These are phyloP conservation scores for Agrotis exclamationis DNA, from an alignment of 2,888 invertebrate species.

Conservation along the genomic window DNA sequence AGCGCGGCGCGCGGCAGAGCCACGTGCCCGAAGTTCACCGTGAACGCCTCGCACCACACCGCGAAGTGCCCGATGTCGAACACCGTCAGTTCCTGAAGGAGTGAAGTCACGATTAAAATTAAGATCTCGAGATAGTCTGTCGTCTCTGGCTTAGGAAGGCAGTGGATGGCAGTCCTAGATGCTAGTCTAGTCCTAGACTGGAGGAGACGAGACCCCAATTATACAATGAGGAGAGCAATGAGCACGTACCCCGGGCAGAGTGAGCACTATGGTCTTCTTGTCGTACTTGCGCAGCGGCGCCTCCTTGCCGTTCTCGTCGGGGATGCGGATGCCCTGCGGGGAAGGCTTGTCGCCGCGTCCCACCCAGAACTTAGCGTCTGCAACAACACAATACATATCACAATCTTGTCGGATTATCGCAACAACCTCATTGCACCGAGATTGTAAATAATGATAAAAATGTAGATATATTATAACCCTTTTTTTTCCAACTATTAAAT, in stretches of 20 bases:
- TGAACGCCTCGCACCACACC: constrained; percentile 98
- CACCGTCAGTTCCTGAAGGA: constrained; percentile 96
- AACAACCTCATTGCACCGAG: no score
- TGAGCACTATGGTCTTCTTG: constrained; percentile 96
- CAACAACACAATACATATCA: constrained; percentile 47
- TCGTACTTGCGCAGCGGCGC: constrained; percentile 95
- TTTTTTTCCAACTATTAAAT: no score
- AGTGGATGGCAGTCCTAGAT: no score
- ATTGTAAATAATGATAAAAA: no score
- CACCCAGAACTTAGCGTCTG: constrained; percentile 98
- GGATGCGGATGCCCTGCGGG: constrained; percentile 95
- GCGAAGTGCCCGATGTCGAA: constrained; percentile 98
- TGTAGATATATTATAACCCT: no score
- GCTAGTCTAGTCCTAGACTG: no score
- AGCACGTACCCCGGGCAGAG: constrained; percentile 93
- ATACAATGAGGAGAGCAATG: no score
- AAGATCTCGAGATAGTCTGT: no score
- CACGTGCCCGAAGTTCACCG: constrained; percentile 98
- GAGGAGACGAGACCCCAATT: no score
- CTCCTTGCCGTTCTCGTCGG: constrained; percentile 97
- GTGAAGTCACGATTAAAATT: no score
- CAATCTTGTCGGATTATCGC: no score
- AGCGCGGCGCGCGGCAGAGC: constrained; percentile 92
- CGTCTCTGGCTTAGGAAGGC: no score
- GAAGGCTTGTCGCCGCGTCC: constrained; percentile 95